Evolutionary conservation across 2,797 vertebrate genomes (phyloP), one percentile per base, ranked within the genome.

Genomic region (Cyclopterus lumpus): DNA sequence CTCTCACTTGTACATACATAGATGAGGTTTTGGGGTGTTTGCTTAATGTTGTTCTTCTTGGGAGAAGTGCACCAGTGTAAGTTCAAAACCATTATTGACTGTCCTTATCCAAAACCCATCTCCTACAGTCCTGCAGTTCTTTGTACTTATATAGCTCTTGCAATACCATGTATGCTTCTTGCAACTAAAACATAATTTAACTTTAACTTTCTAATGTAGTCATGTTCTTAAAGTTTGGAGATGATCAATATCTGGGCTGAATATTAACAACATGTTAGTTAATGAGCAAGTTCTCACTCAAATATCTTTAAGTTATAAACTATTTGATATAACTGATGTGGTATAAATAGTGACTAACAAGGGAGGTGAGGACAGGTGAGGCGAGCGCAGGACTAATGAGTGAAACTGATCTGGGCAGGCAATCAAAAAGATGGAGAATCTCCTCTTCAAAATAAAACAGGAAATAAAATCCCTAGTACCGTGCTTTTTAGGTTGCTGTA

Each of bases 1-100:
- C 75, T 53, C 42, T 57, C 42, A 69, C 66, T 73, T 49, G 22
- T 24, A 24, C 14, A 36, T 63, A 40, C 42, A 64, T 44, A 58
- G 24, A 24, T 65, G 57, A 8, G 54, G 38, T 11, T 65, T n/a
- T 30, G 16, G 15, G 16, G 36, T 22, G 3, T 30, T 61, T 57
- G 40, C 24, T 20, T 24, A 55, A 73, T 32, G 55, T 15, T 0
- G 12, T 24, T 67, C 53, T 64, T 30, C 18, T 36, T 44, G 26
- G 59, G 22, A 46, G 49, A 61, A 48, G 62, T 49, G 62, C 44
- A 22, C 30, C 1, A 40, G 32, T 54, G 11, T 34, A 15, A 16
- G 26, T n/a, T 34, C 12, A 2, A 34, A 48, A 22, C 20, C 18
- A 1, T 48, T 48, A 14, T 30, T 14, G 61, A 64, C 61, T 44